Conservation (phyloP, 2,113 vertebrate species). For the Narcine bancroftii region DNA sequence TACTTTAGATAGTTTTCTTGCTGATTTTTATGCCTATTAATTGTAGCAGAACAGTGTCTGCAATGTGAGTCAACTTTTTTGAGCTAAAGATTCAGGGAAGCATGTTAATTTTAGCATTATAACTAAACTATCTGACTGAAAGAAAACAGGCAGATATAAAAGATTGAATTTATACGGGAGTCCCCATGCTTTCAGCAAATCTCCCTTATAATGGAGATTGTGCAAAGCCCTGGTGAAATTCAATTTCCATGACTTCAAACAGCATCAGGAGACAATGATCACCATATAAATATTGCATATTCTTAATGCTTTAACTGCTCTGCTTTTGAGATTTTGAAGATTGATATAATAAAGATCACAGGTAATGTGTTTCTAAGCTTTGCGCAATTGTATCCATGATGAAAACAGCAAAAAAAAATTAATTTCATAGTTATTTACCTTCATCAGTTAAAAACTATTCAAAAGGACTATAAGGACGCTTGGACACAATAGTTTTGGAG, state of each 20-base stretch:
- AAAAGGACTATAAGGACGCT: not conserved
- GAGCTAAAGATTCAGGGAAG: not conserved
- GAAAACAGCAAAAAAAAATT: not conserved
- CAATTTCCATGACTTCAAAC: not conserved
- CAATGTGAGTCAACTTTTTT: not conserved
- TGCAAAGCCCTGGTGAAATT: not conserved
- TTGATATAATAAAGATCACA: too few relatives aligned
- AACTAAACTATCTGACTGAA: not conserved
- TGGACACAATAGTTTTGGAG: not conserved
- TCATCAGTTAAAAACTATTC: not conserved
- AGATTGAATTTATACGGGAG: too few relatives aligned
- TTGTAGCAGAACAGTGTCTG: not conserved
- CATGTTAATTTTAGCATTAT: not conserved
- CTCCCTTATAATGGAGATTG: not conserved
- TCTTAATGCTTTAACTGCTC: not conserved
- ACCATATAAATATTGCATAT: not conserved
- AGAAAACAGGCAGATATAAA: not conserved
- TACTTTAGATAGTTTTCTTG: not conserved
- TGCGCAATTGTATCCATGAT: not conserved
- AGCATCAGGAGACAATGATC: not conserved
- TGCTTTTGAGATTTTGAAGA: constrained; percentile 5
- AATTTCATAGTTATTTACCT: not conserved
- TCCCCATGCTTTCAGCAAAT: not conserved
- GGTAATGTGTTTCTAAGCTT: not conserved
- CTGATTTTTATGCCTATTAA: not conserved